Evolutionary conservation across 2,797 vertebrate genomes (phyloP).

Genomic region (Pseudochromis fuscus): DNA sequence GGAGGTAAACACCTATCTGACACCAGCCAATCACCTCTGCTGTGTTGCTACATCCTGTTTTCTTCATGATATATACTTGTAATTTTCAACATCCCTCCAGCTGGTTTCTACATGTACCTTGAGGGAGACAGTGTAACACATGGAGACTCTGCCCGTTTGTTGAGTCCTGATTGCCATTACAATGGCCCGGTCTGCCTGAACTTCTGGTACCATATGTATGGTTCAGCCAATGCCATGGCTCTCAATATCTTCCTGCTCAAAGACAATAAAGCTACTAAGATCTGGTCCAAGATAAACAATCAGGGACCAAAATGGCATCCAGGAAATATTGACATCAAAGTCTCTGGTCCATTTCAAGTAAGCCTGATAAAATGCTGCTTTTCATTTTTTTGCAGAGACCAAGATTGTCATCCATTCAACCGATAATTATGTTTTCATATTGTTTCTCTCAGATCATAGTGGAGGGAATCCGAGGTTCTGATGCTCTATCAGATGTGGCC

Average conservation of each 20-base stretch:
- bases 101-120: slow-evolving; percentile 85
- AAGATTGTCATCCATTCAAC: not conserved
- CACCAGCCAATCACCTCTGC: not conserved
- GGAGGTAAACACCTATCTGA: slow-evolving; percentile 77
- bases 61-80: not conserved
- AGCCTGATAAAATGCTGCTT: not conserved
- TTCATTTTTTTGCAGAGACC: not conserved
- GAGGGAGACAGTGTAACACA: slow-evolving; percentile 70
- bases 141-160: slow-evolving; percentile 83
- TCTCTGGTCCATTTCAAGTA: slow-evolving; percentile 78
- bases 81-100: slow-evolving; percentile 49
- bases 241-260: slow-evolving; percentile 79
- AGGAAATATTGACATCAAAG: slow-evolving; percentile 72
- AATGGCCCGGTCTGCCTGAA: slow-evolving; percentile 82
- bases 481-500: slow-evolving; percentile 82
- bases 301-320: slow-evolving; percentile 81
- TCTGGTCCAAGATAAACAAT: slow-evolving; percentile 81
- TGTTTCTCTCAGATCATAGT: slow-evolving; percentile 82
- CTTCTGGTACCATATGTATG: slow-evolving; percentile 91
- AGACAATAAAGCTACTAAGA: slow-evolving; percentile 27
- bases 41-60: slow-evolving; percentile 2
- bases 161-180: slow-evolving; percentile 80
- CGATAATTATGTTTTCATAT: not conserved
- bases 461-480: slow-evolving; percentile 86
- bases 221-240: slow-evolving; percentile 77